Percentiles rank a stretch among this genome's conserved stretches.
These are phyloP conservation scores for Smutsia temminckii DNA, from an alignment of 2,797 vertebrate species.

Conservation along the genomic window DNA sequence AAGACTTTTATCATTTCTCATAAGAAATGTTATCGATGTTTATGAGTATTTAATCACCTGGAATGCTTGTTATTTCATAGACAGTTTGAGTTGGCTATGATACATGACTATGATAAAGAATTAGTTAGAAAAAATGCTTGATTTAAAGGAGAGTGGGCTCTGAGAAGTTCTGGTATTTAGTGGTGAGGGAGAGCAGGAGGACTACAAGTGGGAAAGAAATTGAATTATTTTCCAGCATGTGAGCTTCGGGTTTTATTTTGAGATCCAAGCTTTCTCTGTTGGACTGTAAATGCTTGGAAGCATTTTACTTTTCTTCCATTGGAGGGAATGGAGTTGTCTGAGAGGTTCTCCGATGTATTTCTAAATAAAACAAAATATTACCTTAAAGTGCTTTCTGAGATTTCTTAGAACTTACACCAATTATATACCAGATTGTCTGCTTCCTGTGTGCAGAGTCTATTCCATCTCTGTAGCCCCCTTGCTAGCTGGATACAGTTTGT, in stretches of 20 bases:
- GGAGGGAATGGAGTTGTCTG: not conserved
- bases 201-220: not conserved
- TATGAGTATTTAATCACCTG: not conserved
- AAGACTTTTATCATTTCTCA: not conserved
- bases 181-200: not conserved
- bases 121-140: not conserved
- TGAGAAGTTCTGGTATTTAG: not conserved
- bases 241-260: conserved; percentile 4
- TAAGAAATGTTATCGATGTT: not conserved
- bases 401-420: not conserved
- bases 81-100: not conserved
- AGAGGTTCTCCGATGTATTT: conserved; percentile 26
- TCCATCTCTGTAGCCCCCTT: not conserved
- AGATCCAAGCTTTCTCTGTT: not conserved
- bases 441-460: not conserved
- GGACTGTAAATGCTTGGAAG: not conserved
- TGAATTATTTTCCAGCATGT: not conserved
- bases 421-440: not conserved
- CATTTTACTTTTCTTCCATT: conserved; percentile 9
- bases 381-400: conserved; percentile 38
- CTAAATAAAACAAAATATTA: conserved; percentile 5
- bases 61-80: not conserved
- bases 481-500: not conserved
- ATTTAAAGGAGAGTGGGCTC: not conserved
- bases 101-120: too few relatives aligned